Evolutionary conservation across 1,140 invertebrate genomes (phyloP), one percentile per base, ranked within the genome.

Genomic region (Ceratoteleas bidentatus): DNA sequence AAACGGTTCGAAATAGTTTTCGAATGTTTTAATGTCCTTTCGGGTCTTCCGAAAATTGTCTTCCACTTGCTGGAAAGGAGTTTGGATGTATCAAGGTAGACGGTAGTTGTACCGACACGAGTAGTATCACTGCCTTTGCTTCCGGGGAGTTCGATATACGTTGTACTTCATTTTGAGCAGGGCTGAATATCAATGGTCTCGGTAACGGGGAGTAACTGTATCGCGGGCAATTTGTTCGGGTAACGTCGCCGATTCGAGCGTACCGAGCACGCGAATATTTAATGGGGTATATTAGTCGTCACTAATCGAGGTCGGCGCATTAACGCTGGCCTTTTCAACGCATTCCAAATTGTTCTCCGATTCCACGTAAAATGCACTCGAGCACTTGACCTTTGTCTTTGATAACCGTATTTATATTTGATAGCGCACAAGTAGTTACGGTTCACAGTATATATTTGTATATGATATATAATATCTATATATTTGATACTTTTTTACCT

Each of bases 401-500:
- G 65, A 32, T 11, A 53, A 60, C 14, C 60, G 47, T 79, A 79
- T 79, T 45, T 79, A 45, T 56, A 65, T 72, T 13, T 52, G 9
- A 64, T 36, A 47, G 3, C 64, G 64, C 75, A 50, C 61, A 45
- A 54, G 45, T 70, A 78, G 60, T 49, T 60, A n/a, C 43, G 57
- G 13, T 49, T 64, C 64, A 69, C 33, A 62, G 9, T 62, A 69
- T 62, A 76, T 68, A 49, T 76, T 53, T 78, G 70, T 66, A 73
- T 40, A 72, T 58, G 13, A 54, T 66, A 66, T 38, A 70, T 62
- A 32, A 47, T 38, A 61, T 75, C n/a, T 77, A 81, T 90, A 90
- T 87, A 78, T 91, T 91, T 91, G 90, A 85, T 90, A 91, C 88
- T 90, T 91, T 91, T 91, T 86, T 90, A 90, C 47, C 11, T 68